phyloP scores from a whole-genome alignment of 2,888 invertebrate genomes.

The Zhuqinia jingwanae region DNA sequence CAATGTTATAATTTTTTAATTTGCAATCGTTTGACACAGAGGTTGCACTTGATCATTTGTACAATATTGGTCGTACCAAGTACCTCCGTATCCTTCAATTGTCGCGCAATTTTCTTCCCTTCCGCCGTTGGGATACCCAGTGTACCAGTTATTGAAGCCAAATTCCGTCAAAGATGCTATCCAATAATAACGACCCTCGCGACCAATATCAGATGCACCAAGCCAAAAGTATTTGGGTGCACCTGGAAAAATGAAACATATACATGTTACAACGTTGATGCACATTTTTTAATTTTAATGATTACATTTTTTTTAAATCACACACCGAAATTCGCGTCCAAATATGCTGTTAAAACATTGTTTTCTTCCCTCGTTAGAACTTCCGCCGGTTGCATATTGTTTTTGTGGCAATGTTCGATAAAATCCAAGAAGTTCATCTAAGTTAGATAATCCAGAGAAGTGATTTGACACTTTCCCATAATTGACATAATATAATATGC shows the following conservation, averaged over 20 bases:
- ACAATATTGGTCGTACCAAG: constrained; percentile 65
- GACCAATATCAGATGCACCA: constrained; percentile 89
- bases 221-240: constrained; percentile 84
- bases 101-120: constrained; percentile 60
- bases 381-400: constrained; percentile 50
- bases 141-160: constrained; percentile 82
- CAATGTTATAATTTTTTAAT: too few relatives aligned
- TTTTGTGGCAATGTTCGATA: constrained; percentile 55
- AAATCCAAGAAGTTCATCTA: constrained; percentile 60
- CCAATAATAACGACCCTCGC: constrained; percentile 96
- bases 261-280: too few relatives aligned
- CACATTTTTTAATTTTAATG: too few relatives aligned
- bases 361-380: constrained; percentile 43
- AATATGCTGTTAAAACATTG: constrained; percentile 27
- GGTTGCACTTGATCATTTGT: constrained; percentile 55
- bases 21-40: constrained; percentile 44
- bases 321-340: constrained; percentile 58
- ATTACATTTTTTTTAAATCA: too few relatives aligned
- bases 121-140: constrained; percentile 63
- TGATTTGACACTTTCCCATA: too few relatives aligned
- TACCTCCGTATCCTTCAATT: constrained; percentile 56
- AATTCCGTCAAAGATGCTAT: constrained; percentile 94
- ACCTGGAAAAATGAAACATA: constrained; percentile 22
- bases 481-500: too few relatives aligned
- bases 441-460: background rate